phyloP scores from a whole-genome alignment of 2,113 vertebrate species.

The Anser cygnoides region DNA sequence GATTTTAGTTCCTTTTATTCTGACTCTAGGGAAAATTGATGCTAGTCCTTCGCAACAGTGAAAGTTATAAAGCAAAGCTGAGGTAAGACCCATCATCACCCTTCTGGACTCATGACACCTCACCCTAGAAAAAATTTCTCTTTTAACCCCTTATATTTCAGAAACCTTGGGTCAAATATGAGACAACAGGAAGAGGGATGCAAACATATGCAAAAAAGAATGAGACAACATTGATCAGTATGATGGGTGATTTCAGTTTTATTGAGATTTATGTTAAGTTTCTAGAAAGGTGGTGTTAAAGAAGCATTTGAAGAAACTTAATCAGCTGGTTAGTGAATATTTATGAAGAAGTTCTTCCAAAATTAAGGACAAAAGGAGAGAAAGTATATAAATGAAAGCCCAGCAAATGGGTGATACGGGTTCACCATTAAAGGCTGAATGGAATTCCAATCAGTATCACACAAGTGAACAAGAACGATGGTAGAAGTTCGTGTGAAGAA shows the following conservation, averaged over 20 bases:
- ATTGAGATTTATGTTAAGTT: not conserved
- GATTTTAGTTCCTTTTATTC: not conserved
- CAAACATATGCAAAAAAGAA: not conserved
- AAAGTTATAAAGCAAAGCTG: not conserved
- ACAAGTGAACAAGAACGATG: not conserved
- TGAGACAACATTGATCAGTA: not conserved
- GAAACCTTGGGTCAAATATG: not conserved
- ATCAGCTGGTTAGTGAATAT: not conserved
- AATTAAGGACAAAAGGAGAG: not conserved
- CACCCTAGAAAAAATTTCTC: not conserved
- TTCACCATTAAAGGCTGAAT: not conserved
- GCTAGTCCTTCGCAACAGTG: not conserved
- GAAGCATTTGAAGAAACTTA: not conserved
- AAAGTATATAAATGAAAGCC: not conserved
- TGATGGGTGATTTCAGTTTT: not conserved
- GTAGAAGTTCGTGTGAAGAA: not conserved
- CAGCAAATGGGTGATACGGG: rapidly evolving
- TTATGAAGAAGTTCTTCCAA: not conserved
- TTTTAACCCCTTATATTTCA: not conserved
- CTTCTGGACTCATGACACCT: not conserved
- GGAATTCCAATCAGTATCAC: not conserved
- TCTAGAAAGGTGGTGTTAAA: not conserved
- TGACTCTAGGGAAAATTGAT: not conserved
- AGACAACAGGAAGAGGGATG: not conserved
- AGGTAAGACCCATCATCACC: not conserved